A percentile compares a stretch with the other conserved stretches of the same genome.
Conservation (phyloP, 92 coral and sea anemone genomes). For the Siderastrea radians region DNA sequence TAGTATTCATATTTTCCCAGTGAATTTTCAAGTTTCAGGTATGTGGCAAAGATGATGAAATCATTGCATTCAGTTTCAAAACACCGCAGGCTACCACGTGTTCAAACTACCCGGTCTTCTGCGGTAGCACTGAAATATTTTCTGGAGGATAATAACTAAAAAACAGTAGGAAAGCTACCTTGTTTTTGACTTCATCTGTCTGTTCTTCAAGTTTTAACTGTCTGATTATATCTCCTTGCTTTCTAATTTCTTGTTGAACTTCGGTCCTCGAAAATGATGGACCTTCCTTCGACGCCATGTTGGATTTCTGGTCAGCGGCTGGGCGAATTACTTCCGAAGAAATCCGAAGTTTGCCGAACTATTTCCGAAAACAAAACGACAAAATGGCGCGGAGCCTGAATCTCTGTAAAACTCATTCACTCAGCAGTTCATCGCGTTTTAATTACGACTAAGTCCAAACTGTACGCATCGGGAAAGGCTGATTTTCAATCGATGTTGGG, state of each 20-base stretch:
- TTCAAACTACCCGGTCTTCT: background rate
- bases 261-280: slow-evolving; percentile 62
- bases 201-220: slow-evolving; percentile 85
- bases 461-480: background rate
- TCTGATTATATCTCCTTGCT: slow-evolving; percentile 84
- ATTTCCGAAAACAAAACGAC: background rate
- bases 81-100: background rate
- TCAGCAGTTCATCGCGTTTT: too few relatives aligned
- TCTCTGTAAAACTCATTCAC: too few relatives aligned
- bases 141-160: background rate
- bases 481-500: background rate
- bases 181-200: slow-evolving; percentile 95
- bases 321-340: slow-evolving; percentile 13
- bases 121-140: too few relatives aligned
- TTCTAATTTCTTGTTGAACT: slow-evolving; percentile 85
- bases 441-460: too few relatives aligned
- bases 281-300: slow-evolving; percentile 82
- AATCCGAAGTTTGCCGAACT: background rate
- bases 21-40: too few relatives aligned
- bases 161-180: slow-evolving; percentile 60
- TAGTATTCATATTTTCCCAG: too few relatives aligned
- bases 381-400: background rate
- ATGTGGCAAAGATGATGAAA: too few relatives aligned
- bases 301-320: slow-evolving; percentile 56
- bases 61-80: too few relatives aligned